A percentile compares a stretch with the other conserved stretches of the same genome.
phyloP scores from a whole-genome alignment of 2,797 vertebrate genomes.

The Heteromormyrus szaboi region DNA sequence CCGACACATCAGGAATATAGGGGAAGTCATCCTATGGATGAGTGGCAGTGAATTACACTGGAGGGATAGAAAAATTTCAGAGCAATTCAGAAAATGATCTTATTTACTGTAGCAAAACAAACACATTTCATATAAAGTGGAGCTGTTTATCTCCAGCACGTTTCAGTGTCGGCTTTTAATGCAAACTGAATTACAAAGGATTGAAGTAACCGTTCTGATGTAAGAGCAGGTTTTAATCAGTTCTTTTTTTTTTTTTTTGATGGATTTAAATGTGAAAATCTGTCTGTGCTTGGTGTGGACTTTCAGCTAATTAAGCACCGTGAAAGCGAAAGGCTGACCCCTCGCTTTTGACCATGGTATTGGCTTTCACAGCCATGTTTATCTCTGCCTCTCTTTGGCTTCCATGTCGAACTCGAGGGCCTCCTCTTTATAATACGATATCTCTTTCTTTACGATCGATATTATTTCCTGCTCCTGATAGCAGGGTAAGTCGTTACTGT shows the following conservation, averaged over 20 bases:
- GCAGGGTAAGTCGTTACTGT: neutral
- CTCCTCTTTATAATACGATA: neutral
- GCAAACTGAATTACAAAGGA: neutral
- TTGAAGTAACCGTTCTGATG: neutral
- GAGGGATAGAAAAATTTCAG: neutral
- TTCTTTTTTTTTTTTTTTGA: neutral
- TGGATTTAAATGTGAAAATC: constrained; percentile 1
- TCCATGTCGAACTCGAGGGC: neutral
- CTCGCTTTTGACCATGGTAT: neutral
- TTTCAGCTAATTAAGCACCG: neutral
- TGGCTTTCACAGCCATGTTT: neutral
- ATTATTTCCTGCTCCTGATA: neutral
- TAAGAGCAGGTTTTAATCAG: neutral
- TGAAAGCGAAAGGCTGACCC: neutral
- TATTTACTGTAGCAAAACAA: neutral
- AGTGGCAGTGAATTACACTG: neutral
- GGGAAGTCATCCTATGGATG: neutral
- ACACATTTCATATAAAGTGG: neutral
- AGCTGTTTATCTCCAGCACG: neutral
- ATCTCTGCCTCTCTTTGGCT: neutral
- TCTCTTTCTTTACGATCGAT: neutral
- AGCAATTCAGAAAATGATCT: neutral
- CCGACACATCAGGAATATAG: neutral
- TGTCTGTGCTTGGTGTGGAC: neutral
- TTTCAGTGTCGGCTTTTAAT: constrained; percentile 3